Evolutionary conservation across 2,113 vertebrate genomes (phyloP), one percentile per base, ranked within the genome.

Genomic region (Lasiurus cinereus): DNA sequence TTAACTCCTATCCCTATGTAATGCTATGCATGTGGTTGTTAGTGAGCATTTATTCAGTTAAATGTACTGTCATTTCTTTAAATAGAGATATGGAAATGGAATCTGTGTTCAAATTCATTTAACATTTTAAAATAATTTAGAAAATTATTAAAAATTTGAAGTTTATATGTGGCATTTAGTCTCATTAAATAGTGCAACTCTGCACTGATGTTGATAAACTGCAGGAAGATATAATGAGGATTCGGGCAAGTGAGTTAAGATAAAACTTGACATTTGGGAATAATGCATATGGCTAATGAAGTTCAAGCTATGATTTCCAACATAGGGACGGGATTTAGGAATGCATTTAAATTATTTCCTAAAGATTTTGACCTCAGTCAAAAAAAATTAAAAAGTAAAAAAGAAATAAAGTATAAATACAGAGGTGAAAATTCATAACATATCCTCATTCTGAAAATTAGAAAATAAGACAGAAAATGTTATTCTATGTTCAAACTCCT

Each of bases 1-100:
- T 83, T 87, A 96, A 64, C 72, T 74, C 88, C 79, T 74, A 80
- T 83, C 21, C 31, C 19, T 86, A 80, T 92, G 70, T 92, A 50
- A 50, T 67, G 52, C 22, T 54, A 62, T 89, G 48, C 16, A 67
- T 74, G 7, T 67, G 36, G 13, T 52, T 83, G 29, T 29, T 59
- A 94, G 11, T 52, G 46, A 70, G 9, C 70, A 67, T 73, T 69
- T 88, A 83, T 62, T 24, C 19, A 48, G 22, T 88, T 84, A 79
- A 94, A 59, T 69, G 80, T 48, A 74, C 33, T 76, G 27, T 85
- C 39, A 50, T 92, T 89, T 91, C 19, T 82, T 69, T 96, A 74
- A 27, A 62, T 50, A 80, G 39, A 94, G 66, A 92, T 39, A 69
- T 56, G 31, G 56, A 78, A 73, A 66, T 39, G 33, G 31, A 85